Base-by-base conservation (phyloP, 2,797 vertebrate genomes). In the Lithobates sylvaticus region DNA sequence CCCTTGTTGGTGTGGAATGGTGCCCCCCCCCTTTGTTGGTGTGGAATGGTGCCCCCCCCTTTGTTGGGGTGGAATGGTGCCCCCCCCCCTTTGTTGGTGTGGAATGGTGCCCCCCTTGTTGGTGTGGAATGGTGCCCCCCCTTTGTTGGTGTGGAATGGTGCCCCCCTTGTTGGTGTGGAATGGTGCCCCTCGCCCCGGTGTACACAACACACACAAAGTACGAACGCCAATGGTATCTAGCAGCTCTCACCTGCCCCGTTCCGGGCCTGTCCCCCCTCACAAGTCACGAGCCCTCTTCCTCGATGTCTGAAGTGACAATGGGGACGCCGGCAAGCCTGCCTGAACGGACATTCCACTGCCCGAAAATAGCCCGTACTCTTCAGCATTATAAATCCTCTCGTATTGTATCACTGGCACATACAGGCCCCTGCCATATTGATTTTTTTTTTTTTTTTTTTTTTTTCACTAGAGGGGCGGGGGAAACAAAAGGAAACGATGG, bases 261-360 rank as follows among this genome's bases (percentile, higher is more conserved):
- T 81, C 61, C 77, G 70, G 42, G 58, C 69, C 77, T 44, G 44
- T 39, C 26, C 42, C 10, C 26, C 5, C 0, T 16, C 6, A 18
- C 10, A 34, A 7, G 18, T 39, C 8, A 29, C 42, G 26, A 23
- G 26, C 8, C 50, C 69, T 39, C 81, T 87, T n/a, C 70, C 94
- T 90, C 95, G 95, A 94, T 98, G 97, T 84, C 97, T 97, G 93
- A 99, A 99, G 94, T 97, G 97, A 94, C 98, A 99, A 93, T 97
- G 97, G 27, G 98, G 97, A 95, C 98, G 95, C 91, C 94, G 94
- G 93, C 98, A 99, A 44, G 86, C 70, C 15, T 91, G 90, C 4
- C 90, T 89, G 84, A 98, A 98, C 15, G 98, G 98, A 86, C 98
- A 99, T 90, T 99, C 97, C 92, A 99, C 95, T 90, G 97, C 96